phyloP scores from a whole-genome alignment of 1,140 invertebrate genomes.

The Drosophila prosaltans region DNA sequence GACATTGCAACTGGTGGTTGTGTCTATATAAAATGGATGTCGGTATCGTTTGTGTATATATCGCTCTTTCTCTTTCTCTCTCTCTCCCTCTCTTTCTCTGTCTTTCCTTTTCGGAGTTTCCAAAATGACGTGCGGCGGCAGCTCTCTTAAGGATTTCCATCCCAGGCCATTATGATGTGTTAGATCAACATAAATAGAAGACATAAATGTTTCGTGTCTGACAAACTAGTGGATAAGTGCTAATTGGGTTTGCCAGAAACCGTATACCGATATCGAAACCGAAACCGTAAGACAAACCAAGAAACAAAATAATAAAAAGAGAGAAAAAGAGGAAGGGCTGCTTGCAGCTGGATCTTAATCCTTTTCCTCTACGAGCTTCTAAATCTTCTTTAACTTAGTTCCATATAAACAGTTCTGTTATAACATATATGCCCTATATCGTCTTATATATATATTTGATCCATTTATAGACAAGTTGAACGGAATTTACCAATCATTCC shows the following conservation, averaged over 20 bases:
- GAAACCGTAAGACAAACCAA: background rate
- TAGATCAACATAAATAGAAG: slow-evolving; percentile 57
- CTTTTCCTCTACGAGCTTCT: too few relatives aligned
- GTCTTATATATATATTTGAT: too few relatives aligned
- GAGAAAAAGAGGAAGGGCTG: slow-evolving; percentile 30
- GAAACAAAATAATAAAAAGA: background rate
- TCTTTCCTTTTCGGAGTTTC: slow-evolving; percentile 36
- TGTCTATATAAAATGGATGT: background rate
- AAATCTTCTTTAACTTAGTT: too few relatives aligned
- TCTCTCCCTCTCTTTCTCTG: slow-evolving; percentile 8
- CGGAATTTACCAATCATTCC: background rate
- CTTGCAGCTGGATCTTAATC: slow-evolving; percentile 45
- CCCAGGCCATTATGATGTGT: slow-evolving; percentile 31
- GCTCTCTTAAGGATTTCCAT: slow-evolving; percentile 36
- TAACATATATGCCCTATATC: too few relatives aligned
- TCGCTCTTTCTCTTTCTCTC: background rate
- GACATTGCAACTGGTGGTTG: slow-evolving; percentile 11
- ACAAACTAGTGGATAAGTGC: slow-evolving; percentile 69
- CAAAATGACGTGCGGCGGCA: slow-evolving; percentile 49
- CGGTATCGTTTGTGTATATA: slow-evolving; percentile 47
- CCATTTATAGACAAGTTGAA: background rate
- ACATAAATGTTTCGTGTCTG: slow-evolving; percentile 50
- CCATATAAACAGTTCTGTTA: too few relatives aligned
- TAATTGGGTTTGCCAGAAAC: slow-evolving; percentile 66
- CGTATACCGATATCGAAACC: slow-evolving; percentile 32